Evolutionary conservation across 2,797 vertebrate species (phyloP).

Genomic region (Momotus momota): DNA sequence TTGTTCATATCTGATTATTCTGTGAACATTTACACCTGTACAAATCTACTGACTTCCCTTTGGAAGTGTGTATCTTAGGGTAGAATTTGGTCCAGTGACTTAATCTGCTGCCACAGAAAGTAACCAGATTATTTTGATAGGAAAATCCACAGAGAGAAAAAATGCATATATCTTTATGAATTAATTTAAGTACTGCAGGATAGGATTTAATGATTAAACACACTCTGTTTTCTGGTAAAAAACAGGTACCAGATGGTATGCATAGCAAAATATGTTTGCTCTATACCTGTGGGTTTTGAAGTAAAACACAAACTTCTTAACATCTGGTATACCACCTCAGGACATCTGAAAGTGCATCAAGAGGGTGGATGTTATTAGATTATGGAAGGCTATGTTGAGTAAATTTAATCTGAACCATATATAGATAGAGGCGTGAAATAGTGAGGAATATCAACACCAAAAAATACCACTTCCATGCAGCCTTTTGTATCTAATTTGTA

Average conservation of each 20-base stretch:
- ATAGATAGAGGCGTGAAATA: background rate
- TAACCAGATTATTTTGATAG: background rate
- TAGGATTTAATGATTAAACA: conserved; percentile 22
- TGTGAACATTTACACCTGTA: background rate
- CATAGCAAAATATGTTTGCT: conserved; percentile 3
- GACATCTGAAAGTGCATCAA: conserved; percentile 29
- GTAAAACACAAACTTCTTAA: conserved; percentile 35
- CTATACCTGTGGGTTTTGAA: conserved; percentile 43
- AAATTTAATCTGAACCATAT: background rate
- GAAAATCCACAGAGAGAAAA: background rate
- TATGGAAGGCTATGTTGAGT: background rate
- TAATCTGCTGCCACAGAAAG: background rate
- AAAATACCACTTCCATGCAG: background rate
- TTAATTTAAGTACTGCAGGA: conserved; percentile 36
- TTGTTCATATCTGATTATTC: background rate
- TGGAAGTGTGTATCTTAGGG: background rate
- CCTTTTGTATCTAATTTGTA: conserved; percentile 39
- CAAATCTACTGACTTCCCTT: background rate
- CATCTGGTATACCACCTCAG: conserved; percentile 34
- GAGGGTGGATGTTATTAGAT: background rate
- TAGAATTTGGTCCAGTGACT: background rate
- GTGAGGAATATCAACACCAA: background rate
- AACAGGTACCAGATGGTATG: conserved; percentile 38
- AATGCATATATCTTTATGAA: conserved; percentile 1
- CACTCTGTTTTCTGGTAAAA: conserved; percentile 5